Percentiles rank a stretch among this genome's conserved stretches.
These are phyloP conservation scores for Eupsilia transversa DNA, from an alignment of 2,888 invertebrate genomes.

Conservation along the genomic window DNA sequence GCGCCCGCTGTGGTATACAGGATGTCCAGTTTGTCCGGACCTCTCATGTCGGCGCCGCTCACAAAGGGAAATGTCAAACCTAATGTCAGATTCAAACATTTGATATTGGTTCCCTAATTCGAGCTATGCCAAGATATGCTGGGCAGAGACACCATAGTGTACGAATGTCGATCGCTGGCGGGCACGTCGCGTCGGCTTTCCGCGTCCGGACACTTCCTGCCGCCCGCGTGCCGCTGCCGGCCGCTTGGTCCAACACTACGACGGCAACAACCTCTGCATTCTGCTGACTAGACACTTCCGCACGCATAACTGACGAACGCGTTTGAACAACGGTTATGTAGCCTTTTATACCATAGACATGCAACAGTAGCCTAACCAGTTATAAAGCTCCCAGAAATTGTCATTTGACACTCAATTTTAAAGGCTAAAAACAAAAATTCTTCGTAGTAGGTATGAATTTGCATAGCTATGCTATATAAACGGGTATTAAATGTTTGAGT, in stretches of 20 bases:
- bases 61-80: constrained; percentile 14
- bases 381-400: background rate
- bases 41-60: constrained; percentile 1
- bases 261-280: constrained; percentile 60
- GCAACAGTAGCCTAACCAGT: background rate
- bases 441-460: background rate
- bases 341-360: constrained; percentile 23
- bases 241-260: constrained; percentile 41
- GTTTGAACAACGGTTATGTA: constrained; percentile 49
- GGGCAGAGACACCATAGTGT: constrained; percentile 25
- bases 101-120: constrained; percentile 30
- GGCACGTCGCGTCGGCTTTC: constrained; percentile 70
- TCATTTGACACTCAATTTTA: background rate
- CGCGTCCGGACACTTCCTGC: constrained; percentile 75
- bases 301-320: constrained; percentile 62
- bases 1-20: background rate
- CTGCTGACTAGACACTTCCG: constrained; percentile 75
- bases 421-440: background rate
- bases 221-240: constrained; percentile 52
- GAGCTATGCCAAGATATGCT: constrained; percentile 31
- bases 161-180: constrained; percentile 65
- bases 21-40: constrained; percentile 8
- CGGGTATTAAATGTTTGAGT: background rate
- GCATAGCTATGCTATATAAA: background rate
- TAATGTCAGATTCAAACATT: constrained; percentile 9